Conservation (phyloP, 2,888 invertebrate genomes). For the Acanthopleura granulata region DNA sequence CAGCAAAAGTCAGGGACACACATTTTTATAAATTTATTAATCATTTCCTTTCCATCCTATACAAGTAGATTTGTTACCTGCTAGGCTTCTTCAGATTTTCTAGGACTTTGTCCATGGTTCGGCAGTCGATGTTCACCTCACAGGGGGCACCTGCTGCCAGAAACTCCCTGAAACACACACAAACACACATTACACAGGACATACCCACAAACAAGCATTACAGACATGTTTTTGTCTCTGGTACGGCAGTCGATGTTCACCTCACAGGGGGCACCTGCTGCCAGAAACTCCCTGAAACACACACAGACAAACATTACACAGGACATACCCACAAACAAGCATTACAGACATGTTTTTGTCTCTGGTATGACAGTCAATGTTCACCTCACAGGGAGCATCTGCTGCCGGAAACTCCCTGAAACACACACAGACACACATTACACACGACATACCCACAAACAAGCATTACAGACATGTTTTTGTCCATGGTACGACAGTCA, state of each 20-base stretch:
- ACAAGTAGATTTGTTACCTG: slow-evolving; percentile 50
- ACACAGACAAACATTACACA: background rate
- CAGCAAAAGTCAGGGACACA: too few relatives aligned
- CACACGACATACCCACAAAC: too few relatives aligned
- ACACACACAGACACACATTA: slow-evolving; percentile 19
- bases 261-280: slow-evolving; percentile 93
- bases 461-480: slow-evolving; percentile 57
- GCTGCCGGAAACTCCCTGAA: slow-evolving; percentile 91
- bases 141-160: slow-evolving; percentile 93
- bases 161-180: slow-evolving; percentile 81
- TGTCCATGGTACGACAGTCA: slow-evolving; percentile 95
- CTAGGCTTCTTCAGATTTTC: slow-evolving; percentile 85
- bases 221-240: slow-evolving; percentile 78
- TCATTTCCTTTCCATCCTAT: too few relatives aligned
- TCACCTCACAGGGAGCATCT: slow-evolving; percentile 95
- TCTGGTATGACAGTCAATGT: slow-evolving; percentile 97
- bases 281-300: slow-evolving; percentile 86
- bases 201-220: too few relatives aligned
- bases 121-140: slow-evolving; percentile 97
- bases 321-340: too few relatives aligned
- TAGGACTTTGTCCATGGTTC: slow-evolving; percentile 91
- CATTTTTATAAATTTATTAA: too few relatives aligned
- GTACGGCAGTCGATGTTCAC: slow-evolving; percentile 98
- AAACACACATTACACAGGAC: too few relatives aligned
- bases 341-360: slow-evolving; percentile 75